A percentile compares a stretch with the other conserved stretches of the same genome.
Evolutionary conservation across 2,113 vertebrate genomes (phyloP).

Genomic region (Craseonycteris thonglongyai): DNA sequence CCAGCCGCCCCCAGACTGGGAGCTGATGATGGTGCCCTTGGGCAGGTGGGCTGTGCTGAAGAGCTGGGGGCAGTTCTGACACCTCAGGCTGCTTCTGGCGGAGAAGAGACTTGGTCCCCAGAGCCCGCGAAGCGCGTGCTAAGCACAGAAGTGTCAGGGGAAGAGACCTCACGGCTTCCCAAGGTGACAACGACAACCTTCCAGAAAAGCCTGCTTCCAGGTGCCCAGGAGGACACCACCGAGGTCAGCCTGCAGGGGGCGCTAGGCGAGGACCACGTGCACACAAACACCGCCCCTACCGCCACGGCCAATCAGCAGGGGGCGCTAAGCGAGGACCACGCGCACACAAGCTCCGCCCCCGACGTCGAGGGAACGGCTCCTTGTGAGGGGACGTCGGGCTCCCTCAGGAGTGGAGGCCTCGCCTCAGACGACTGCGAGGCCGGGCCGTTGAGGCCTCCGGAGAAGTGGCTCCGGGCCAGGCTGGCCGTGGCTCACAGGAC

Average conservation of each 20-base stretch:
- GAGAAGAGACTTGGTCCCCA: background rate
- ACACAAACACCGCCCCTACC: background rate
- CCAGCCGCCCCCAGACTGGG: background rate
- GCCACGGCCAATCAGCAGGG: too few species aligned
- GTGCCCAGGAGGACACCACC: background rate
- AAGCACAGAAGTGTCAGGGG: background rate
- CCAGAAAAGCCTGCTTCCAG: slow-evolving; percentile 69
- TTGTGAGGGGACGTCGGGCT: too few species aligned
- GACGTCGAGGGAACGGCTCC: too few species aligned
- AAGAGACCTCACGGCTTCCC: slow-evolving; percentile 71
- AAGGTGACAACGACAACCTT: slow-evolving; percentile 85
- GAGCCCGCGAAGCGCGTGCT: accelerated
- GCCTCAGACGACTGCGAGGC: slow-evolving; percentile 60
- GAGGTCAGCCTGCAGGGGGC: slow-evolving; percentile 62
- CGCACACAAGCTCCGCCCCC: too few species aligned
- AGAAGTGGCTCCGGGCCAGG: slow-evolving; percentile 83
- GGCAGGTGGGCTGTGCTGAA: background rate
- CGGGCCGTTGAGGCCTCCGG: slow-evolving; percentile 79
- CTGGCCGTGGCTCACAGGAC: slow-evolving; percentile 87
- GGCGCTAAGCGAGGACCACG: too few species aligned
- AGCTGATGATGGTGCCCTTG: accelerated
- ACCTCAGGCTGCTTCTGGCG: background rate
- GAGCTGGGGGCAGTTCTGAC: background rate
- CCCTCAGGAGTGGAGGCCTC: slow-evolving; percentile 35
- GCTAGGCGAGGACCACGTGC: slow-evolving; percentile 49